phyloP scores from a whole-genome alignment of 2,113 vertebrate genomes.

The Phylloscopus whistleri region DNA sequence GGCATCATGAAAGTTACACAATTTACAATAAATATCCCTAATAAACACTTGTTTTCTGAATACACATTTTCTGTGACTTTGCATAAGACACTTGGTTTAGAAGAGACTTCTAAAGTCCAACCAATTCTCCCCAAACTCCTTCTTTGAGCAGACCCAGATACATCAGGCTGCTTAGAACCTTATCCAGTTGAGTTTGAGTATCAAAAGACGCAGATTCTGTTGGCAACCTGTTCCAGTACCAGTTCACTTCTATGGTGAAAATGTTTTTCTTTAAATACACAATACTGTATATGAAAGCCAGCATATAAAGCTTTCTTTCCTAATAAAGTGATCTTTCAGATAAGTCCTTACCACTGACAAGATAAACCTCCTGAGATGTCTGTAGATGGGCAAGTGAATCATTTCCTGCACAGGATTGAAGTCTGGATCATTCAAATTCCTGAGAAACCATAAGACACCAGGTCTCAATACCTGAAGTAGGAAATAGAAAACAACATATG shows the following conservation, averaged over 20 bases:
- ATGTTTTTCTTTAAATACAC: not conserved
- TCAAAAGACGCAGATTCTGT: not conserved
- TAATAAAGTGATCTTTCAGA: not conserved
- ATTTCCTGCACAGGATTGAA: constrained; percentile 98
- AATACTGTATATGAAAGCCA: not conserved
- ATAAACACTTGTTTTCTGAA: not conserved
- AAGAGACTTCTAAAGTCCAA: not conserved
- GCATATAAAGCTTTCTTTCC: not conserved
- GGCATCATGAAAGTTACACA: accelerated
- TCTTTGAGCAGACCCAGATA: not conserved
- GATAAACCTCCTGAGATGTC: constrained; percentile 94
- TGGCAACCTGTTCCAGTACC: not conserved
- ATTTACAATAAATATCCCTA: not conserved
- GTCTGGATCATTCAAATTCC: constrained; percentile 97
- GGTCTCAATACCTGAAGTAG: constrained; percentile 87
- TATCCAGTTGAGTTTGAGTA: not conserved
- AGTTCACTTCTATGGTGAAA: not conserved
- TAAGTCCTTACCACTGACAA: constrained; percentile 88
- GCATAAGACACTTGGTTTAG: not conserved
- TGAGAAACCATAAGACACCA: constrained; percentile 95
- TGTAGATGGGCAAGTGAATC: constrained; percentile 95
- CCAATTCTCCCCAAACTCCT: not conserved
- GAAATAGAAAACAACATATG: not conserved
- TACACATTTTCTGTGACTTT: not conserved
- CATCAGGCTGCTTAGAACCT: not conserved